Conservation (phyloP, 2,888 invertebrate species). For the Auanema sp. region DNA sequence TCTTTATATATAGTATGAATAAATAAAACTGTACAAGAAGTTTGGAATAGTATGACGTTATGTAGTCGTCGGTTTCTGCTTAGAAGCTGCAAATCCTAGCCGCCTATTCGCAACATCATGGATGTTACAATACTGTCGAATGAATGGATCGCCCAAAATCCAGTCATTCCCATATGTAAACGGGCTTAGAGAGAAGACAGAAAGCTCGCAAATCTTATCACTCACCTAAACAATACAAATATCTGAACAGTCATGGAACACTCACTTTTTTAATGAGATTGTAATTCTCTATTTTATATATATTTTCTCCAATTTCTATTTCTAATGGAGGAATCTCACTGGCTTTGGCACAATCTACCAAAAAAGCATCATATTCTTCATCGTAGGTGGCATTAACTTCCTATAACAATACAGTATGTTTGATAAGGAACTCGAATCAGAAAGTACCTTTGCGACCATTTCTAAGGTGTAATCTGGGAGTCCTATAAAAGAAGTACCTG, state of each 20-base stretch:
- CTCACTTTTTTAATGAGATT: constrained; percentile 10
- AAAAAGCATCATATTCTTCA: constrained; percentile 19
- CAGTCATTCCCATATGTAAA: constrained; percentile 33
- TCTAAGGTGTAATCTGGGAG: constrained; percentile 28
- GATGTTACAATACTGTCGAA: constrained; percentile 44
- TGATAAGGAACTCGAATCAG: neutral
- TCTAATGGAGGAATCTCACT: constrained; percentile 24
- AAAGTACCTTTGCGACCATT: constrained; percentile 22
- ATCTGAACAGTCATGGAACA: neutral
- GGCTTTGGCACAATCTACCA: constrained; percentile 25
- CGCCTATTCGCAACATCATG: constrained; percentile 33
- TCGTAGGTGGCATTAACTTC: constrained; percentile 25
- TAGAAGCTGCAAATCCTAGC: constrained; percentile 36
- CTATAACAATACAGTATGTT: constrained; percentile 11
- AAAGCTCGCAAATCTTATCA: constrained; percentile 21
- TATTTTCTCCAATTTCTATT: constrained; percentile 25
- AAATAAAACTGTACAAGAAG: no score
- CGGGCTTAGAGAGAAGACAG: constrained; percentile 27
- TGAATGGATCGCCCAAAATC: constrained; percentile 49
- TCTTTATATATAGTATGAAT: no score
- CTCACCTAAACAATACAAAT: neutral
- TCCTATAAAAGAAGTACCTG: constrained; percentile 46
- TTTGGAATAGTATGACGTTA: no score
- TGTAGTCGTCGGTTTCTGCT: constrained; percentile 16
- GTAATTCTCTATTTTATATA: constrained; percentile 20